phyloP scores from a whole-genome alignment of 2,888 invertebrate genomes.

The Cremastobaeus sp. region DNA sequence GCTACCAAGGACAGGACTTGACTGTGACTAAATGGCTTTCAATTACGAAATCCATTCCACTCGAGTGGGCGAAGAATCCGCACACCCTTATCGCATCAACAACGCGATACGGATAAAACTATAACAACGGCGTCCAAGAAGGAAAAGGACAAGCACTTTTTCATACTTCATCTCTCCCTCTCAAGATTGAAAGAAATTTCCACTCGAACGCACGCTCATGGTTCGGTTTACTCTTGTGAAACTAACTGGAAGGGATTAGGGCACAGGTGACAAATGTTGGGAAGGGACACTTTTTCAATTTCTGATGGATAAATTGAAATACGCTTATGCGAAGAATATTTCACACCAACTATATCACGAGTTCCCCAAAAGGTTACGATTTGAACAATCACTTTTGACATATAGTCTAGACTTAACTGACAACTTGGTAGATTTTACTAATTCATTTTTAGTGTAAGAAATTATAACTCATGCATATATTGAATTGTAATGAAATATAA shows the following conservation, averaged over 20 bases:
- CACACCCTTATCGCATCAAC: slow-evolving; percentile 44
- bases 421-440: too few species aligned
- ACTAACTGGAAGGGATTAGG: slow-evolving; percentile 15
- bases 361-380: too few species aligned
- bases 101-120: slow-evolving; percentile 15
- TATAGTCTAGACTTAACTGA: too few species aligned
- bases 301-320: neutral
- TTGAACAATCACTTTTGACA: too few species aligned
- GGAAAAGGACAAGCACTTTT: slow-evolving; percentile 38
- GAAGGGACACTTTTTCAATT: slow-evolving; percentile 1
- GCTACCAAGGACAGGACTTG: slow-evolving; percentile 38
- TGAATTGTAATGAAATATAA: too few species aligned
- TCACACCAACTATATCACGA: too few species aligned
- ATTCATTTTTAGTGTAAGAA: too few species aligned
- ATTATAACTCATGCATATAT: too few species aligned
- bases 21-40: slow-evolving; percentile 63
- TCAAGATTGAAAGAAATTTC: slow-evolving; percentile 19
- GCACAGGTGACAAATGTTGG: slow-evolving; percentile 35
- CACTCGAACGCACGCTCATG: slow-evolving; percentile 28
- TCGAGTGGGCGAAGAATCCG: slow-evolving; percentile 68
- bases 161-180: slow-evolving; percentile 45
- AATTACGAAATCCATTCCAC: slow-evolving; percentile 71
- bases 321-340: slow-evolving; percentile 5
- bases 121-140: slow-evolving; percentile 12
- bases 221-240: slow-evolving; percentile 20